Evolutionary conservation across 1,140 invertebrate genomes (phyloP).

Genomic region (Euura saliciscinereae): DNA sequence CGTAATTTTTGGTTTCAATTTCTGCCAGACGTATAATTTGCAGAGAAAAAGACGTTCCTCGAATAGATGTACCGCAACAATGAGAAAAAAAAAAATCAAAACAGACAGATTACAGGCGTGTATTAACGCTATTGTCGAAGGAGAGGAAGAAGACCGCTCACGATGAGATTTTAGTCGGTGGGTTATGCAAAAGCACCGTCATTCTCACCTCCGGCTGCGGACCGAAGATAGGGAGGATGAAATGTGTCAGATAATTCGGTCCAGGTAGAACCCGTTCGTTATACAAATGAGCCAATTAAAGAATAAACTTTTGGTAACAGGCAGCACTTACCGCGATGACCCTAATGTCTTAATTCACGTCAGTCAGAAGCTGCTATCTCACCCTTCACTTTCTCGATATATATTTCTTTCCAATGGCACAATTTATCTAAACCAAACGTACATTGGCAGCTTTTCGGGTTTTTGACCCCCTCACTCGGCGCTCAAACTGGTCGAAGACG

Average conservation of each 20-base stretch:
- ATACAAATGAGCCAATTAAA: conserved; percentile 10
- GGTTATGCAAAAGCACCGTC: neutral
- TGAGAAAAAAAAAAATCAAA: no score
- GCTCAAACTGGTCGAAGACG: no score
- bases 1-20: neutral
- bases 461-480: no score
- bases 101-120: neutral
- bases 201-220: neutral
- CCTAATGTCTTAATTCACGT: conserved; percentile 7
- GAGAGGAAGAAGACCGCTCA: neutral
- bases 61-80: no score
- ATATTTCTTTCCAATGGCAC: neutral
- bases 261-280: neutral
- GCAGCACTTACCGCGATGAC: conserved; percentile 6
- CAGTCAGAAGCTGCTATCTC: neutral
- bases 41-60: no score
- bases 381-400: neutral
- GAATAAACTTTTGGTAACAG: conserved; percentile 9
- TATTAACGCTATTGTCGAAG: neutral
- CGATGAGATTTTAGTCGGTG: neutral
- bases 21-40: neutral
- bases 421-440: no score
- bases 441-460: no score
- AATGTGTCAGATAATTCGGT: neutral
- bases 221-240: neutral